Conservation (phyloP, 2,113 vertebrate species). For the Hiodon tergisus region DNA sequence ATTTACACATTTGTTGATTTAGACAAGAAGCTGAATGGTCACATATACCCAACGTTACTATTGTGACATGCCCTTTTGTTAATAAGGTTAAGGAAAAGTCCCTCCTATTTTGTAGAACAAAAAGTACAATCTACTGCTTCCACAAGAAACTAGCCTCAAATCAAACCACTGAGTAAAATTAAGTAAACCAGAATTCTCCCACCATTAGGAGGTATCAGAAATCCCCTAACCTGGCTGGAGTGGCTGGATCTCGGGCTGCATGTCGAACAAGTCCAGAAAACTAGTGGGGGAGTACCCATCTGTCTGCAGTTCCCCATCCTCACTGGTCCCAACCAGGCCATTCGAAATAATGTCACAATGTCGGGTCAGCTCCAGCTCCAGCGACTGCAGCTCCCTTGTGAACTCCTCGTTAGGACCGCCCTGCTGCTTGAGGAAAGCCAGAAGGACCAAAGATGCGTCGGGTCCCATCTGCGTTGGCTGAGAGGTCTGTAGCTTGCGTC, state of each 20-base stretch:
- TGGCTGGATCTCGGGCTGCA: conserved; percentile 30
- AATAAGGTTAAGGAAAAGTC: background rate
- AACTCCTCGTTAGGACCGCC: conserved; percentile 16
- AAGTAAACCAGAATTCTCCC: background rate
- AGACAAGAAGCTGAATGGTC: background rate
- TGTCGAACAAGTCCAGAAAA: background rate
- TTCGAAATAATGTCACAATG: too few species aligned
- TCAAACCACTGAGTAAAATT: background rate
- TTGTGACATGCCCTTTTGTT: background rate
- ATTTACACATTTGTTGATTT: background rate
- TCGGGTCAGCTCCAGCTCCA: conserved; percentile 16
- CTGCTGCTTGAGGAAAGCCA: conserved; percentile 51
- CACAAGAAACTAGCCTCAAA: background rate
- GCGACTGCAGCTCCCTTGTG: conserved; percentile 22
- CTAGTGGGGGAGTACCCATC: conserved; percentile 45
- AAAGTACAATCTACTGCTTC: background rate
- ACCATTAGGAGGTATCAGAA: too few species aligned
- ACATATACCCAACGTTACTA: too few species aligned
- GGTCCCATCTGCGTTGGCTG: background rate
- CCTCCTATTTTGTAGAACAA: background rate
- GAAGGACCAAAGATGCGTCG: conserved; percentile 37
- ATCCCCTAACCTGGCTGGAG: conserved; percentile 35
- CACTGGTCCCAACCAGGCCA: background rate
- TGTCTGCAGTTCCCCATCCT: conserved; percentile 46
- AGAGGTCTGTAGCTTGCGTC: background rate